Evolutionary conservation across 2,888 invertebrate species (phyloP), one percentile per base, ranked within the genome.

Genomic region (Drosophila flavopinicola): DNA sequence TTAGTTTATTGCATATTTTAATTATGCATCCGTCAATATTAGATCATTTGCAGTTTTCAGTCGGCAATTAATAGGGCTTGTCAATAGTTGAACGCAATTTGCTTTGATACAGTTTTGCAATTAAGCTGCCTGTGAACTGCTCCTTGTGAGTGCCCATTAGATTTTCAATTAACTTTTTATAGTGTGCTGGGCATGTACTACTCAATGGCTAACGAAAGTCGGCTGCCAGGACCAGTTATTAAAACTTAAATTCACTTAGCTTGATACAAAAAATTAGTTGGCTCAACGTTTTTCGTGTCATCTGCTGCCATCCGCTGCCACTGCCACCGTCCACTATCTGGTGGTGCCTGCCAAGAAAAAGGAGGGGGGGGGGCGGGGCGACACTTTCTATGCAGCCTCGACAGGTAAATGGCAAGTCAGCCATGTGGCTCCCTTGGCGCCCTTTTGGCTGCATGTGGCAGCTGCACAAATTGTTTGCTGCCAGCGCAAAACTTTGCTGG

Each of bases 221-320:
- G 42, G 11, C 17, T 60, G 64, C 42, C 61, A 66, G 45, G 24
- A 47, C 51, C 47, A 68, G 76, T 80, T 84, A 84, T 84, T 84
- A 84, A 85, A 85, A 85, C 76, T 75, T 83, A 68, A 78, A 85
- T 85, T 85, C 80, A 85, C 70, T 84, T 85, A 76, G 44, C 41
- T 48, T 67, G 48, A 69, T 66, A 51, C 10, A 35, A 80, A 71
- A 72, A 70, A 70, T 73, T 69, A 79, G 68, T 75, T 78, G 67
- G 60, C 65, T 69, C 66, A 71, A 73, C 77, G 52, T 73, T 75
- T 66, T 63, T 57, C 49, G 67, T 63, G 75, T 75, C 75, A 75
- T 73, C 76, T 68, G 74, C 56, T 60, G 53, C 17, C 64, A 60
- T 65, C 15, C 37, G 15, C 27, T 15, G 20, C 4, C 20, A 20